A percentile compares a stretch with the other conserved stretches of the same genome.
Evolutionary conservation across 2,797 vertebrate species (phyloP).

Genomic region (Pterois miles): DNA sequence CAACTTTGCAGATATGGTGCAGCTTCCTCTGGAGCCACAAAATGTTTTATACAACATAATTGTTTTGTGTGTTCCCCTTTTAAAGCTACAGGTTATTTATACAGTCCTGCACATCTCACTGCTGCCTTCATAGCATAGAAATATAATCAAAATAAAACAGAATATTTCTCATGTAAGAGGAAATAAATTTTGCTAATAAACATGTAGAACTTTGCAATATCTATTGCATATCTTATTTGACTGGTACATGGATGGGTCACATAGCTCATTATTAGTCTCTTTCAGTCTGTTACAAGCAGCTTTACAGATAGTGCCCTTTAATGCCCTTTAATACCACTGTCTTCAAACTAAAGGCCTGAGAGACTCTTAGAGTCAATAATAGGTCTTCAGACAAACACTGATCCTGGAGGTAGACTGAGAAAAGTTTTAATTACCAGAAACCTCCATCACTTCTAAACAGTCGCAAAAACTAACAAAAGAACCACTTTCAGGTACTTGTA

Average conservation of each 20-base stretch:
- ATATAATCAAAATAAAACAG: accelerated
- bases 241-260: not conserved
- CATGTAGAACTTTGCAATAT: too few species aligned
- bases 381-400: not conserved
- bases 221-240: not conserved
- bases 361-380: too few species aligned
- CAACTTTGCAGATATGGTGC: not conserved
- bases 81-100: too few species aligned
- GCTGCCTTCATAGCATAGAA: not conserved
- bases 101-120: not conserved
- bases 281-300: not conserved
- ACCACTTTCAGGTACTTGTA: not conserved
- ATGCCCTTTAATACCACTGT: too few species aligned
- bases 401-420: not conserved
- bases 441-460: not conserved
- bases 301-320: not conserved
- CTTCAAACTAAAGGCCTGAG: too few species aligned
- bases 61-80: too few species aligned
- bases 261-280: not conserved
- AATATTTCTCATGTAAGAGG: not conserved
- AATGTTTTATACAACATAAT: not conserved
- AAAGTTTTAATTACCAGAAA: not conserved
- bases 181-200: not conserved
- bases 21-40: not conserved
- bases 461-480: accelerated